These are phyloP conservation scores for Atta colombica DNA, from an alignment of 1,140 invertebrate genomes.

Conservation along the genomic window DNA sequence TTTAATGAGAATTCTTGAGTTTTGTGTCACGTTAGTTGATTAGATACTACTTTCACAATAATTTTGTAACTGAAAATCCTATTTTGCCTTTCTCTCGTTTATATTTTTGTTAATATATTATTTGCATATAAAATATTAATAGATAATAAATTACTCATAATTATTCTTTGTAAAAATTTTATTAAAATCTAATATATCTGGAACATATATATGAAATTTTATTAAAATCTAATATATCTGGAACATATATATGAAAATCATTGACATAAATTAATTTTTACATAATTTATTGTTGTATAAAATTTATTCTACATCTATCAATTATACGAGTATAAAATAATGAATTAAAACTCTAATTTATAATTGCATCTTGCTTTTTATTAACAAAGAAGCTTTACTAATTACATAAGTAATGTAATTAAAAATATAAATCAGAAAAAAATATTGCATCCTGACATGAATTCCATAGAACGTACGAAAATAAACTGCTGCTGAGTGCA, in stretches of 20 bases:
- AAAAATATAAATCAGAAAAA: slow-evolving; percentile 43
- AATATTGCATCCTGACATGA: slow-evolving; percentile 47
- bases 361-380: background rate
- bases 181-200: background rate
- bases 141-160: background rate
- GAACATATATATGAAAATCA: background rate
- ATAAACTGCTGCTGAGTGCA: slow-evolving; percentile 56
- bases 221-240: background rate
- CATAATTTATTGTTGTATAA: background rate
- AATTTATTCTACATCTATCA: background rate
- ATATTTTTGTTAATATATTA: slow-evolving; percentile 11
- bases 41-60: slow-evolving; percentile 16
- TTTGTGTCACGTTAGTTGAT: background rate
- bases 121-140: background rate
- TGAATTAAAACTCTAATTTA: background rate
- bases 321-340: background rate
- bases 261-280: background rate
- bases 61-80: background rate
- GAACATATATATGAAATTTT: background rate
- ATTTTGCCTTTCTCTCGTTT: background rate
- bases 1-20: slow-evolving; percentile 17
- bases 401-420: slow-evolving; percentile 7
- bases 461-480: slow-evolving; percentile 57
- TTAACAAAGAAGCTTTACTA: background rate
- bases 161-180: background rate